phyloP scores from a whole-genome alignment of 2,113 vertebrate species.

The Peromyscus polionotus region DNA sequence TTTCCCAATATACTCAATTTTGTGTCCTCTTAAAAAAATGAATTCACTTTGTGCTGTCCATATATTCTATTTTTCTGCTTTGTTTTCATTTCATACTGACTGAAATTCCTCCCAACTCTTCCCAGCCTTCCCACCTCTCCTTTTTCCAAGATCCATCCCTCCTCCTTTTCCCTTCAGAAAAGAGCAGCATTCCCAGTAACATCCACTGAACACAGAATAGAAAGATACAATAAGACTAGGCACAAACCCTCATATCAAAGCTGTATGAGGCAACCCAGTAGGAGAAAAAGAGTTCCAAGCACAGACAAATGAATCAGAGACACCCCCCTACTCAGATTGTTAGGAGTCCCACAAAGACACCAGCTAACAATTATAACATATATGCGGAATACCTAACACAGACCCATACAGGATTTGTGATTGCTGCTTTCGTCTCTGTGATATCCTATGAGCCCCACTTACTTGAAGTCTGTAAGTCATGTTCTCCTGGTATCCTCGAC shows the following conservation, averaged over 20 bases:
- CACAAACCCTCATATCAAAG: neutral
- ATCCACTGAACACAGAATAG: neutral
- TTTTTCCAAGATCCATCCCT: neutral
- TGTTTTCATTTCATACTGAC: too few relatives aligned
- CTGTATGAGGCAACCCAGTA: too few relatives aligned
- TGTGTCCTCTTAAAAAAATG: neutral
- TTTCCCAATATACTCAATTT: neutral
- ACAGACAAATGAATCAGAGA: too few relatives aligned
- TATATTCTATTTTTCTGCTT: neutral
- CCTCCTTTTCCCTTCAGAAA: neutral
- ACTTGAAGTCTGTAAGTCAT: neutral
- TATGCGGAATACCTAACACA: too few relatives aligned
- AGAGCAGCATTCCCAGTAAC: neutral
- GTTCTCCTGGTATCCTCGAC: neutral
- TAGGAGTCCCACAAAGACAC: neutral
- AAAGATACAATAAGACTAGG: neutral
- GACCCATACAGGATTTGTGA: neutral
- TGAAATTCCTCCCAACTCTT: neutral
- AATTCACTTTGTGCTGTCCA: neutral
- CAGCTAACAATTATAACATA: neutral
- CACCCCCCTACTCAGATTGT: neutral
- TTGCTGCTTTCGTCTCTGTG: too few relatives aligned
- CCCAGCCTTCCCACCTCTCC: too few relatives aligned
- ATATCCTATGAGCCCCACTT: neutral
- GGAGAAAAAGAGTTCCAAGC: too few relatives aligned